These are phyloP conservation scores for Ursus arctos DNA, from an alignment of 2,113 vertebrate genomes.

Conservation along the genomic window DNA sequence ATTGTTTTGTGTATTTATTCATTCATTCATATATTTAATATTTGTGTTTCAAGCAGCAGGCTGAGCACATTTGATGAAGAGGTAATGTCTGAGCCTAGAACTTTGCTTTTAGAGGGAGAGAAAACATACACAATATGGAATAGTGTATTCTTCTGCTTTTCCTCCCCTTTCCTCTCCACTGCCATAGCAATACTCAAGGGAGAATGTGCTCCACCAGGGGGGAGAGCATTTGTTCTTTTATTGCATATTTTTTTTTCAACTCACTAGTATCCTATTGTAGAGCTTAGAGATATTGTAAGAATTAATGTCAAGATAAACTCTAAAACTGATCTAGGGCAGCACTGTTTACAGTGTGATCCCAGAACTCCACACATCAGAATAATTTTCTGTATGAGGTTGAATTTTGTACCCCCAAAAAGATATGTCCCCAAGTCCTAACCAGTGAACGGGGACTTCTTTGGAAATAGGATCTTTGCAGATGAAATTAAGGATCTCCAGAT, in stretches of 20 bases:
- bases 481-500: neutral
- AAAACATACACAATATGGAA: neutral
- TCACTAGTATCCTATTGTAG: neutral
- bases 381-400: neutral
- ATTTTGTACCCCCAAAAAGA: neutral
- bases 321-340: neutral
- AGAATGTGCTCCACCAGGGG: neutral
- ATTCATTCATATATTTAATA: neutral
- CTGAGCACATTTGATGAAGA: neutral
- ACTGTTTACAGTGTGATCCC: neutral
- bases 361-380: neutral
- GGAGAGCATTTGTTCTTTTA: neutral
- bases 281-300: neutral
- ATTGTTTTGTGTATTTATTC: neutral
- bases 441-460: neutral
- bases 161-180: neutral
- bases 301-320: neutral
- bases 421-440: neutral
- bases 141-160: no score
- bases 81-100: neutral
- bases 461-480: neutral
- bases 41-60: slow-evolving; percentile 4
- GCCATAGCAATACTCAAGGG: neutral
- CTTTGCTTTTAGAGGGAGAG: neutral
- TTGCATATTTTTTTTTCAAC: neutral